Evolutionary conservation across 1,140 invertebrate genomes (phyloP), one percentile per base, ranked within the genome.

Genomic region (Drosophila takahashii): DNA sequence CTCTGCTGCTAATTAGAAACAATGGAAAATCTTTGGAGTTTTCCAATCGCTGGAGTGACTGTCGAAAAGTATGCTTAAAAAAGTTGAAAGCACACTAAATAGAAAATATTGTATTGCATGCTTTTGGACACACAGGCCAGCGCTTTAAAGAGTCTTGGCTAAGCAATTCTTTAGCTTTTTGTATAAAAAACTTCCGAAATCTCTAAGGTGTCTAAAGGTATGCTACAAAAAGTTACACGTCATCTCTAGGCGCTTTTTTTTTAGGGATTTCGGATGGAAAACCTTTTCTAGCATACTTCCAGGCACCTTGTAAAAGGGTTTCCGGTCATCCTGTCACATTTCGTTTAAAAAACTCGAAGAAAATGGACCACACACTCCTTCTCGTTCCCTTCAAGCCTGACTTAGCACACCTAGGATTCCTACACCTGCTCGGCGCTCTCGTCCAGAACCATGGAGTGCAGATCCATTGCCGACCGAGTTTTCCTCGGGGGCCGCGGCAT

Each of bases 381-480:
- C 32, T 13, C n/a, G n/a, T 22, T 22, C 22, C 22, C 22, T 22
- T 22, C 22, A 61, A 26, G 9, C 52, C 26, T 50, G 65, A 64
- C 36, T 32, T 13, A 36, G 4, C 47, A 2, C 0, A 5, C 44
- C 10, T 29, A 5, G 42, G 32, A 26, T 4, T 5, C 26, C 50
- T 86, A 90, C 34, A 92, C 79, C 77, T 83, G 77, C 53, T 91
- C 81, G 67, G 92, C 85, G 39, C 83, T 93, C 65, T 94, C 94
- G 26, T 94, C 93, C 11, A 95, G 86, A 1, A 96, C 94, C 39
- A 97, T 92, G 4, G 96, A 96, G 79, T 96, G 96, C 7, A 97
- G 94, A 90, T 97, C 96, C 65, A 97, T 95, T 0, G 96, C 96
- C n/a, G 96, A 96, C 73, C 96, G 96, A 1, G 95, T 95, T 66